phyloP scores from a whole-genome alignment of 2,113 vertebrate genomes.

The Manacus vitellinus region DNA sequence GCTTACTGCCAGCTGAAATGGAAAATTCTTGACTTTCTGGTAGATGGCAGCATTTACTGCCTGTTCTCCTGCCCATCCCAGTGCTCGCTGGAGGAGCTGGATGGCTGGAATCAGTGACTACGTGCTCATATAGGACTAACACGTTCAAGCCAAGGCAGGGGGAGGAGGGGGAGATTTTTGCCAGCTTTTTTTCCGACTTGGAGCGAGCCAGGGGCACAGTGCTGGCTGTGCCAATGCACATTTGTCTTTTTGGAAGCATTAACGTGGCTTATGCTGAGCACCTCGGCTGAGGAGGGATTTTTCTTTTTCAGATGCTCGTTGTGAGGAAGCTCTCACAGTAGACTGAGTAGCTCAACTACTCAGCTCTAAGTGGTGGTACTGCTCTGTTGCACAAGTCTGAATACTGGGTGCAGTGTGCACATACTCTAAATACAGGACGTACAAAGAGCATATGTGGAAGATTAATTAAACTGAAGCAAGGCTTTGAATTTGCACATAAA shows the following conservation, averaged over 20 bases:
- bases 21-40: not conserved
- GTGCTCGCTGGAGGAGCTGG: not conserved
- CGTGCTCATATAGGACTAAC: fast-evolving
- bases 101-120: not conserved
- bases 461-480: not conserved
- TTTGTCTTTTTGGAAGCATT: not conserved
- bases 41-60: slow-evolving; percentile 52
- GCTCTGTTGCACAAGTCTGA: not conserved
- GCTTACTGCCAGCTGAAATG: not conserved
- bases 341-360: not conserved
- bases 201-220: fast-evolving
- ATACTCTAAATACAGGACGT: not conserved
- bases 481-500: not conserved
- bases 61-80: not conserved
- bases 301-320: not conserved
- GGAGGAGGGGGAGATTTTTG: too few relatives aligned
- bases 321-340: not conserved
- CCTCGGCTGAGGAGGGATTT: not conserved
- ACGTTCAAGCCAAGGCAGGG: not conserved
- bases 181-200: not conserved
- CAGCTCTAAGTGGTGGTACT: not conserved
- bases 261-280: fast-evolving
- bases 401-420: not conserved
- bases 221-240: fast-evolving
- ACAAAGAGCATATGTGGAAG: not conserved